These are phyloP conservation scores for Mugil cephalus DNA, from an alignment of 2,113 vertebrate genomes.

Conservation along the genomic window DNA sequence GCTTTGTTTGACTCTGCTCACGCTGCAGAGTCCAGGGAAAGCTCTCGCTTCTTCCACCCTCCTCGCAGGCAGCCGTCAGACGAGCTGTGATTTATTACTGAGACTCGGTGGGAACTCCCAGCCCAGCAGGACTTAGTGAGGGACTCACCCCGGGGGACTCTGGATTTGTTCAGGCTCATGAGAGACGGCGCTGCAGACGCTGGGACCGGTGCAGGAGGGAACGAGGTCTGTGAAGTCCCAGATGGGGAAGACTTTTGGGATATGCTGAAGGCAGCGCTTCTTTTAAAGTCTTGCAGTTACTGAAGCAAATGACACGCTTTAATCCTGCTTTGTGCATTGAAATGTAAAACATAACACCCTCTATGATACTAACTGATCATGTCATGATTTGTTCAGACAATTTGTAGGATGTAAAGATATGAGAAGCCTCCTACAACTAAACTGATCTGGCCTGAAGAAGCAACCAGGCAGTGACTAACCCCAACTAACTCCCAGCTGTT, in stretches of 20 bases:
- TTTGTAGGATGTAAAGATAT: too few relatives aligned
- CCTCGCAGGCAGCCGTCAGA: not conserved
- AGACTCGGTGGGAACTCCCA: not conserved
- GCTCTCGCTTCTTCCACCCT: not conserved
- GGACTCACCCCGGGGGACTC: not conserved
- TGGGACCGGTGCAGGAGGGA: not conserved
- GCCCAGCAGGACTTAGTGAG: conserved; percentile 6
- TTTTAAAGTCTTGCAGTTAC: conserved; percentile 1
- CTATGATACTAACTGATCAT: too few relatives aligned
- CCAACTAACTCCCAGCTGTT: too few relatives aligned
- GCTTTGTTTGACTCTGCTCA: conserved; percentile 15
- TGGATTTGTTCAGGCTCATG: not conserved
- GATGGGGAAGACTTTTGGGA: not conserved
- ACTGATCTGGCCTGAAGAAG: too few relatives aligned
- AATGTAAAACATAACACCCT: not conserved
- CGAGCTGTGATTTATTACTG: conserved; percentile 8
- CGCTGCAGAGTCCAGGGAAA: not conserved
- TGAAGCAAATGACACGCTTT: not conserved
- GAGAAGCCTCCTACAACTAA: too few relatives aligned
- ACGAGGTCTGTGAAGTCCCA: conserved; percentile 9
- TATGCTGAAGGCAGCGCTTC: conserved; percentile 1
- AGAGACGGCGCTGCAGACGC: conserved; percentile 2
- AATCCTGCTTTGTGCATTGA: not conserved
- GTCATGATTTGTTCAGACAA: too few relatives aligned
- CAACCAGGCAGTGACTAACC: too few relatives aligned